Percentiles rank a stretch among this genome's conserved stretches.
Evolutionary conservation across 2,113 vertebrate species (phyloP).

Genomic region (Cynoglossus semilaevis): DNA sequence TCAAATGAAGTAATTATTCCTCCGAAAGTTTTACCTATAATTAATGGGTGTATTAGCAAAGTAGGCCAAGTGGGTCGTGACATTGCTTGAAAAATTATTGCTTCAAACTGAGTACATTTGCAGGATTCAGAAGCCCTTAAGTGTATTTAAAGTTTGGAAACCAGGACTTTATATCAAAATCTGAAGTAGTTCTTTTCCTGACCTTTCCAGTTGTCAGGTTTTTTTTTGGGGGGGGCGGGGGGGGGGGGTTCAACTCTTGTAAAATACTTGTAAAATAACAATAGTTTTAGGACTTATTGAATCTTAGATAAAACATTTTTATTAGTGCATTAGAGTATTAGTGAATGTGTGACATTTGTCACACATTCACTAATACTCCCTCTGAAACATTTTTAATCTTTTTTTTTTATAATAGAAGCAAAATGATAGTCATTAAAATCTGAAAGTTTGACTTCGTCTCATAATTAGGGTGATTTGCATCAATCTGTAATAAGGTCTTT

Average conservation of each 20-base stretch:
- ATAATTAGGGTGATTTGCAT: conserved; percentile 61
- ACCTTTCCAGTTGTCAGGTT: too few relatives aligned
- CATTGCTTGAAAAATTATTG: neutral
- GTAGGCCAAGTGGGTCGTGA: neutral
- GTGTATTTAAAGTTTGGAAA: too few relatives aligned
- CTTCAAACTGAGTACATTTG: neutral
- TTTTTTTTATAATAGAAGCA: neutral
- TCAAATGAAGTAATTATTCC: conserved; percentile 1
- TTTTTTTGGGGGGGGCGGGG: too few relatives aligned
- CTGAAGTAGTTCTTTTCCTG: too few relatives aligned
- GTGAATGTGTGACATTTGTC: too few relatives aligned
- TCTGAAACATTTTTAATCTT: neutral
- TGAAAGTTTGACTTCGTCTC: conserved; percentile 43
- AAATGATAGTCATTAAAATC: conserved; percentile 50
- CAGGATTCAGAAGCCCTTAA: neutral
- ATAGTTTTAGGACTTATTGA: too few relatives aligned
- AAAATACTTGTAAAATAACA: too few relatives aligned
- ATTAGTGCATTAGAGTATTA: too few relatives aligned
- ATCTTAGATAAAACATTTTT: too few relatives aligned
- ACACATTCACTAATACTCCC: neutral
- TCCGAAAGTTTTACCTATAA: neutral
- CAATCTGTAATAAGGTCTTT: conserved; percentile 53
- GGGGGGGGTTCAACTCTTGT: too few relatives aligned
- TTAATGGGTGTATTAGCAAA: neutral
- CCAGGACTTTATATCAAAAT: too few relatives aligned